Evolutionary conservation across 2,797 vertebrate genomes (phyloP).

Genomic region (Siniperca obscura): DNA sequence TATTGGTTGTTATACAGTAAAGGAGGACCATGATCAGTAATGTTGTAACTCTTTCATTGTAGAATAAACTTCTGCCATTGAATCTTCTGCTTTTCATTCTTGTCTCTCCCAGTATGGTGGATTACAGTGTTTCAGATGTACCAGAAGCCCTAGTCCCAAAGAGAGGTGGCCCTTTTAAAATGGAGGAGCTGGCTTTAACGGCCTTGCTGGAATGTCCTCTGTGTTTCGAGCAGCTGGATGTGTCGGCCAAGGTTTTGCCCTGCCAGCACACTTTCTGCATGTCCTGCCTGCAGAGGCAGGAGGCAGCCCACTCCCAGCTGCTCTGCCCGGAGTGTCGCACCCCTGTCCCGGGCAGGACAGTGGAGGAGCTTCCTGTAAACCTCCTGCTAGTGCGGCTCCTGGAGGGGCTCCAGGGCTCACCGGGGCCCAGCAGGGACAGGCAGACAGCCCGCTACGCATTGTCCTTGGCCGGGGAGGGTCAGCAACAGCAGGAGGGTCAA

Average conservation of each 20-base stretch:
- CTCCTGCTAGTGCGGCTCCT: conserved; percentile 89
- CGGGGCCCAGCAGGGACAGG: conserved; percentile 52
- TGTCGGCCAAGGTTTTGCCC: conserved; percentile 92
- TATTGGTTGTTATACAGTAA: background rate
- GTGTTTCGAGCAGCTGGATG: conserved; percentile 91
- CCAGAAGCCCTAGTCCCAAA: conserved; percentile 51
- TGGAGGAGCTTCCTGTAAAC: conserved; percentile 91
- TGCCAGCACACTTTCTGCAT: conserved; percentile 97
- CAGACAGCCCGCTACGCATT: conserved; percentile 73
- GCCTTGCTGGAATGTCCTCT: conserved; percentile 92
- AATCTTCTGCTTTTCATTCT: background rate
- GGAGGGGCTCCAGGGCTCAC: conserved; percentile 82
- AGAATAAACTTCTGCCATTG: background rate
- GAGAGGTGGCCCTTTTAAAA: conserved; percentile 70
- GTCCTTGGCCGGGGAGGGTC: conserved; percentile 78
- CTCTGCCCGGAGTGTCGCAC: conserved; percentile 91
- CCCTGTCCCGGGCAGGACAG: conserved; percentile 83
- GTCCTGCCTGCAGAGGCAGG: conserved; percentile 89
- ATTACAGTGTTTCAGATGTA: conserved; percentile 58
- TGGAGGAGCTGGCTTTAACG: conserved; percentile 89
- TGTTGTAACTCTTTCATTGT: conserved; percentile 7
- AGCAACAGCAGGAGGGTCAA: conserved; percentile 77
- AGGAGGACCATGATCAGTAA: conserved; percentile 1
- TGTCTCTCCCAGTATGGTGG: conserved; percentile 65
- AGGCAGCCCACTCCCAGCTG: conserved; percentile 86